These are phyloP conservation scores for Drosophila histrio DNA, from an alignment of 2,888 invertebrate species.

Conservation along the genomic window DNA sequence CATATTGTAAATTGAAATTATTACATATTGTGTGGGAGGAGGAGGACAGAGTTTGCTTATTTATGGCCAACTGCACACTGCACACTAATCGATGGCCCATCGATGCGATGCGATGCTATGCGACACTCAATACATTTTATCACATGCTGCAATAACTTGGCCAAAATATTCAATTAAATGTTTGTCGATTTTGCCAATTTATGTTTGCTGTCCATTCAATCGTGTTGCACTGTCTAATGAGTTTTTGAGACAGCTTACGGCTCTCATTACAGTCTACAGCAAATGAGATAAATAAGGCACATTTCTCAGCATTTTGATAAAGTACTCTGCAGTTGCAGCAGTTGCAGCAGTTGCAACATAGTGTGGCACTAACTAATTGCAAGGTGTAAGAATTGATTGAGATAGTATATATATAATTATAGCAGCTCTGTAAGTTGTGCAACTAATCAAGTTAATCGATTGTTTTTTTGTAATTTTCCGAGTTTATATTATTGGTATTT, in stretches of 20 bases:
- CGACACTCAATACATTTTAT: conserved; percentile 66
- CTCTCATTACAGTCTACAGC: conserved; percentile 6
- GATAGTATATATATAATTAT: too few species aligned
- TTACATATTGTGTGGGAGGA: conserved; percentile 54
- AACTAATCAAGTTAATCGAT: too few species aligned
- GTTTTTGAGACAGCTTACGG: conserved; percentile 44
- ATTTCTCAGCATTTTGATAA: conserved; percentile 56
- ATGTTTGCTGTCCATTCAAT: conserved; percentile 52
- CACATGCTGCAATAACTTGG: conserved; percentile 64
- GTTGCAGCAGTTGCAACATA: conserved; percentile 7
- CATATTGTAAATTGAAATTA: conserved; percentile 73
- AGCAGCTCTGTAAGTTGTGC: background rate
- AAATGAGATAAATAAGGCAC: conserved; percentile 17
- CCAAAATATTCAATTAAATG: conserved; percentile 75
- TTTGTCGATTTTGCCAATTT: conserved; percentile 58
- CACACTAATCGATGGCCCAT: conserved; percentile 60
- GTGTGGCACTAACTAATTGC: conserved; percentile 3
- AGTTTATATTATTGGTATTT: too few species aligned
- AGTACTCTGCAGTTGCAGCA: conserved; percentile 21
- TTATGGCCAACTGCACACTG: conserved; percentile 67
- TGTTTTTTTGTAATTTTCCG: too few species aligned
- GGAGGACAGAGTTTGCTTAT: conserved; percentile 49
- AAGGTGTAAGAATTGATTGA: background rate
- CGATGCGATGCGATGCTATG: conserved; percentile 36
- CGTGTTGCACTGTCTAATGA: conserved; percentile 53